Evolutionary conservation across 2,888 invertebrate genomes (phyloP).

Genomic region (Ormyrus labotus): DNA sequence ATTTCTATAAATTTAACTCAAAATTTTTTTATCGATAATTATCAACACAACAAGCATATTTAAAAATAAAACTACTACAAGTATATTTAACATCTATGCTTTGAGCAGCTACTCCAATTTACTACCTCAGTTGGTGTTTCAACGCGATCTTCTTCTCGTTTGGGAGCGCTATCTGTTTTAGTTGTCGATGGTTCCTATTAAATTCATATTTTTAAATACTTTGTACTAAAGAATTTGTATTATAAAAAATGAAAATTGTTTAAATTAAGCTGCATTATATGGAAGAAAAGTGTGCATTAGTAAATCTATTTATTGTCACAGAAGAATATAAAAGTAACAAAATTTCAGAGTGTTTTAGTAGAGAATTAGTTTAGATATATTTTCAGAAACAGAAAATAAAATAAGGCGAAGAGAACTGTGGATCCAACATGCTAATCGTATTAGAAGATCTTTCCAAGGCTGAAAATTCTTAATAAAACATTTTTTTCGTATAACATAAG

Average conservation of each 20-base stretch:
- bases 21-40: too few relatives aligned
- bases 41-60: too few relatives aligned
- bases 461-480: constrained; percentile 41
- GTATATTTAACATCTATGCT: neutral
- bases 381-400: constrained; percentile 32
- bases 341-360: constrained; percentile 23
- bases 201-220: constrained; percentile 10
- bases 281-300: neutral
- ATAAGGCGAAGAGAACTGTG: constrained; percentile 43
- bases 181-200: constrained; percentile 37
- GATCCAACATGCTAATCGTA: constrained; percentile 57
- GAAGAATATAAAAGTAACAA: constrained; percentile 27
- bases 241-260: neutral
- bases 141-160: constrained; percentile 39
- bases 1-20: constrained; percentile 6
- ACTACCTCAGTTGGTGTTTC: constrained; percentile 48
- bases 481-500: neutral
- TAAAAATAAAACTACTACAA: neutral
- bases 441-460: constrained; percentile 58
- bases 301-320: constrained; percentile 35
- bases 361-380: constrained; percentile 31
- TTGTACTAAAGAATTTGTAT: neutral
- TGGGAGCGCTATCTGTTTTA: constrained; percentile 60
- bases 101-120: constrained; percentile 18
- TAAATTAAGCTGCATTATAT: neutral